Base-by-base conservation (phyloP, 2,888 invertebrate genomes). In the Eilema depressum region DNA sequence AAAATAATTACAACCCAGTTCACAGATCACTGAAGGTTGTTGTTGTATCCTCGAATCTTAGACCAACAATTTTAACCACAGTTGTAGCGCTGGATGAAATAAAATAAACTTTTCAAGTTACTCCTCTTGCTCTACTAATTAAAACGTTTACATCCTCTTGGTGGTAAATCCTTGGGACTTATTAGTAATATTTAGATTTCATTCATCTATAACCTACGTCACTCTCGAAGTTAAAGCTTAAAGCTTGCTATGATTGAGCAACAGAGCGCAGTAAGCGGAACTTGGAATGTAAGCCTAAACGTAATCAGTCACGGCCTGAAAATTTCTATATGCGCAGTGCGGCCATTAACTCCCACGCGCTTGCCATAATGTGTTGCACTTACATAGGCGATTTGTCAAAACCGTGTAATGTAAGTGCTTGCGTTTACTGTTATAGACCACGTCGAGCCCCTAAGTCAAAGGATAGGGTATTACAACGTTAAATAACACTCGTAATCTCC, bases 361-460 rank as follows among this genome's bases (percentile, higher is more conserved):
- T 67, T 66, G 70, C 76, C 63, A 70, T 75, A 70, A 75, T 69
- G 74, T 66, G 70, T 64, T 71, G 76, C 77, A 79, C 73, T 82
- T 71, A 77, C 79, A 80, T 61, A 63, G 75, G 78, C 79, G 71
- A 81, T 85, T 85, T 84, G 84, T 84, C 83, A 83, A 75, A 76
- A 80, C 77, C 83, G 76, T 80, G 79, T 83, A 85, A 85, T 83
- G 76, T 74, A 76, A 69, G 69, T 71, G 66, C 53, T 30, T 62
- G 47, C 63, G 62, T 75, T 72, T 69, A 73, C 73, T 71, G 25
- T 72, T 77, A 77, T 72, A 69, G 66, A 30, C 26, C 25, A 71
- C 74, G 47, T 60, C 37, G 76, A 71, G 41, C 68, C n/a, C 20
- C 63, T n/a, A n/a, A n/a, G n/a, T n/a, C n/a, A n/a, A n/a, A n/a